Conservation (phyloP, 1,140 invertebrate genomes). For the Polyergus mexicanus region DNA sequence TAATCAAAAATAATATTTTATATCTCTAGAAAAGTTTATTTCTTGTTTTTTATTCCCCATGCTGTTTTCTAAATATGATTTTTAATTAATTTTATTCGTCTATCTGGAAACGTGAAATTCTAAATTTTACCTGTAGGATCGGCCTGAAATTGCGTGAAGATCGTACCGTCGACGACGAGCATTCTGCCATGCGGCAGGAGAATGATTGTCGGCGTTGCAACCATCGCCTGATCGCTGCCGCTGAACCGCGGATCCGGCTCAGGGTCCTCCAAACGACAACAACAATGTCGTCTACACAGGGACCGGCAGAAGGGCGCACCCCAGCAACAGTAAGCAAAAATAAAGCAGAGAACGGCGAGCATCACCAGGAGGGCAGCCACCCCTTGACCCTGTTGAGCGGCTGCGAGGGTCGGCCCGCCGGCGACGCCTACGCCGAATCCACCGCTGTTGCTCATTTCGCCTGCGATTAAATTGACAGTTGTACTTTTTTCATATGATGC, state of each 20-base stretch:
- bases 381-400: constrained; percentile 84
- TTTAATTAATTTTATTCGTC: neutral
- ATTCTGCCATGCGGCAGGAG: constrained; percentile 88
- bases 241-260: constrained; percentile 76
- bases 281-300: constrained; percentile 85
- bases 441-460: constrained; percentile 74
- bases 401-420: constrained; percentile 75
- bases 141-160: constrained; percentile 86
- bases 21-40: neutral
- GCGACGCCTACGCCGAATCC: constrained; percentile 77
- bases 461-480: constrained; percentile 51
- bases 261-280: constrained; percentile 83
- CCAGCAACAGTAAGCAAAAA: constrained; percentile 88
- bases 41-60: neutral
- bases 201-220: constrained; percentile 87
- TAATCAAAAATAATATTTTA: neutral
- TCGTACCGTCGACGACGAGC: constrained; percentile 87
- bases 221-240: constrained; percentile 77
- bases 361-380: constrained; percentile 87
- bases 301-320: constrained; percentile 87
- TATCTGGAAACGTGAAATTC: neutral
- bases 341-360: constrained; percentile 88
- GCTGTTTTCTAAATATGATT: neutral
- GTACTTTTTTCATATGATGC: neutral
- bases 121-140: constrained; percentile 78